phyloP scores from a whole-genome alignment of 2,113 vertebrate species.

The Glaucidium brasilianum region DNA sequence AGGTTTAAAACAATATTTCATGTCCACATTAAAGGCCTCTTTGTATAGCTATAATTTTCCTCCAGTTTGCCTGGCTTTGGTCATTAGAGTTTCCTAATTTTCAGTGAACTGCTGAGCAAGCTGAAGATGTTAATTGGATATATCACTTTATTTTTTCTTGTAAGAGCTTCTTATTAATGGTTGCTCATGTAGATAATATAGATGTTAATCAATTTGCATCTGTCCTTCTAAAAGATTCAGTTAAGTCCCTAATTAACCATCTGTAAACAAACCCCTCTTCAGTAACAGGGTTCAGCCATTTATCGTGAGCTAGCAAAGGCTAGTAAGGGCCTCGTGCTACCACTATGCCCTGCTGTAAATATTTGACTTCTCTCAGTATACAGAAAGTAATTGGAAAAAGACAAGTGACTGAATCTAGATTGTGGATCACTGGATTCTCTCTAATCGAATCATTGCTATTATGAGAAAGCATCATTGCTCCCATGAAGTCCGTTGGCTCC shows the following conservation, averaged over 20 bases:
- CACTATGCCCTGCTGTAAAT: background rate
- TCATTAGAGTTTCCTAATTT: conserved; percentile 36
- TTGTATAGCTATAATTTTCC: background rate
- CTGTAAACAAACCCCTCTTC: conserved; percentile 40
- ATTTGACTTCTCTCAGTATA: background rate
- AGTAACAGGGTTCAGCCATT: conserved; percentile 1
- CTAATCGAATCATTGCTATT: background rate
- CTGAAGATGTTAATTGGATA: conserved; percentile 61
- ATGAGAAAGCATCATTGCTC: background rate
- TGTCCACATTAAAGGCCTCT: background rate
- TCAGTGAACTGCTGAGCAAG: conserved; percentile 64
- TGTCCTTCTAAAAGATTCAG: conserved; percentile 50
- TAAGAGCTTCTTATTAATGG: conserved; percentile 56
- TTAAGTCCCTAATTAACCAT: conserved; percentile 53
- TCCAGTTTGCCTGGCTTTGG: background rate
- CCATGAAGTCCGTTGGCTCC: background rate
- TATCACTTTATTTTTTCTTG: conserved; percentile 47
- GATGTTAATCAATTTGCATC: conserved; percentile 60
- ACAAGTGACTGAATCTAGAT: background rate
- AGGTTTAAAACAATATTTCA: background rate
- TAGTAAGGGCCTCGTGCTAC: background rate
- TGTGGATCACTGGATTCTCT: background rate
- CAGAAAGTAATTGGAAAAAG: conserved; percentile 1
- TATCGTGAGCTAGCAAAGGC: background rate
- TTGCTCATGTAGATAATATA: conserved; percentile 28